Conservation (phyloP, 92 coral and sea anemone species). For the Virgularia gustaviana region DNA sequence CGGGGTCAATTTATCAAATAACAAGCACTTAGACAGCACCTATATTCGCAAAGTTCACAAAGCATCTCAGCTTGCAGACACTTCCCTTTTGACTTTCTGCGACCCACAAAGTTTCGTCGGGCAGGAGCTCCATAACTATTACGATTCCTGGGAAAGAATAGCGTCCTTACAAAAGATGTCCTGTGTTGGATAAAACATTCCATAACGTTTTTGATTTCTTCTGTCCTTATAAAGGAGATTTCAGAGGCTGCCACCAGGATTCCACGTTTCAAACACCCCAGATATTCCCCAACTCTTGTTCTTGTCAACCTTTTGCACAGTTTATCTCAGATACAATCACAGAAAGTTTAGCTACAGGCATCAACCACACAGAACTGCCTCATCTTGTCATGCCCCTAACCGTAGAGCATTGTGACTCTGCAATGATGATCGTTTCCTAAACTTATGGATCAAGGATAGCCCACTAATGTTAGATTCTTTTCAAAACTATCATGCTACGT, state of each 20-base stretch:
- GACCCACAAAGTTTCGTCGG: conserved; percentile 35
- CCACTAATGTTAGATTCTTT: conserved; percentile 28
- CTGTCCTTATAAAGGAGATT: conserved; percentile 1
- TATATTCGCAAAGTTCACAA: no score
- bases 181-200: conserved; percentile 1
- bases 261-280: not conserved
- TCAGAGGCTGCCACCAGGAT: not conserved
- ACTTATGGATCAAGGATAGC: conserved; percentile 9
- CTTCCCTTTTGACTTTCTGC: conserved; percentile 35
- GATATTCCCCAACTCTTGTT: not conserved
- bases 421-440: conserved; percentile 18
- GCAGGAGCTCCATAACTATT: conserved; percentile 33
- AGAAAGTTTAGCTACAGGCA: conserved; percentile 1
- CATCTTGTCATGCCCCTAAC: conserved; percentile 39
- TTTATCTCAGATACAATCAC: not conserved
- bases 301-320: conserved; percentile 12
- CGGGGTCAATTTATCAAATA: no score
- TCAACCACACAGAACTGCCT: conserved; percentile 25
- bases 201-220: conserved; percentile 8
- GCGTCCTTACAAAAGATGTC: not conserved
- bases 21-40: no score
- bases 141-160: conserved; percentile 18
- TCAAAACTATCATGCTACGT: conserved; percentile 42
- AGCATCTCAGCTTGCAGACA: conserved; percentile 29
- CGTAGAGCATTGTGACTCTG: conserved; percentile 19